These are phyloP conservation scores for Litoditis marina DNA, from an alignment of 2,888 invertebrate genomes.

Conservation along the genomic window DNA sequence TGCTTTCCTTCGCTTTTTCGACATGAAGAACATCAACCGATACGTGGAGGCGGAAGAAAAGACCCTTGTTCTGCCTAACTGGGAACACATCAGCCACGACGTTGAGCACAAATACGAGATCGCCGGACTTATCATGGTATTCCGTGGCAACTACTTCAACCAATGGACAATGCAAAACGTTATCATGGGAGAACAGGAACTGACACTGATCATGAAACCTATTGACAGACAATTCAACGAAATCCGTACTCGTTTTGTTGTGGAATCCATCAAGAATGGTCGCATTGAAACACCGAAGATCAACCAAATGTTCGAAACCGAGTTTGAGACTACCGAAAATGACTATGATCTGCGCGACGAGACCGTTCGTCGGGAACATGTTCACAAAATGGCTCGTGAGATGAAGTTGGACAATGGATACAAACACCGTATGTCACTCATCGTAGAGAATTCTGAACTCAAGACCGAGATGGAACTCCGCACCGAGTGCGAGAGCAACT, in stretches of 20 bases:
- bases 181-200: conserved; percentile 17
- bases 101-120: conserved; percentile 17
- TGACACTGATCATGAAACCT: conserved; percentile 7
- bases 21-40: conserved; percentile 19
- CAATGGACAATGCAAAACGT: conserved; percentile 35
- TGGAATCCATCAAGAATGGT: background rate
- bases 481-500: conserved; percentile 22
- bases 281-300: conserved; percentile 14
- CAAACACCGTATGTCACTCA: conserved; percentile 20
- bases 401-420: conserved; percentile 21
- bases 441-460: too few relatives aligned
- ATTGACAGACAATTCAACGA: conserved; percentile 2
- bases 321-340: conserved; percentile 1
- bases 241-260: conserved; percentile 13
- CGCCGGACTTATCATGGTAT: conserved; percentile 17
- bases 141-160: conserved; percentile 35
- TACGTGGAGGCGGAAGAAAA: conserved; percentile 42
- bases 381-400: conserved; percentile 23
- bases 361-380: conserved; percentile 10
- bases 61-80: conserved; percentile 36
- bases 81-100: conserved; percentile 27
- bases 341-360: conserved; percentile 12
- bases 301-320: conserved; percentile 2
- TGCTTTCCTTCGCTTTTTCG: conserved; percentile 40
- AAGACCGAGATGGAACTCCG: conserved; percentile 10